Evolutionary conservation across 1,140 invertebrate species (phyloP), one percentile per base, ranked within the genome.

Genomic region (Rhyacophila brunnea): DNA sequence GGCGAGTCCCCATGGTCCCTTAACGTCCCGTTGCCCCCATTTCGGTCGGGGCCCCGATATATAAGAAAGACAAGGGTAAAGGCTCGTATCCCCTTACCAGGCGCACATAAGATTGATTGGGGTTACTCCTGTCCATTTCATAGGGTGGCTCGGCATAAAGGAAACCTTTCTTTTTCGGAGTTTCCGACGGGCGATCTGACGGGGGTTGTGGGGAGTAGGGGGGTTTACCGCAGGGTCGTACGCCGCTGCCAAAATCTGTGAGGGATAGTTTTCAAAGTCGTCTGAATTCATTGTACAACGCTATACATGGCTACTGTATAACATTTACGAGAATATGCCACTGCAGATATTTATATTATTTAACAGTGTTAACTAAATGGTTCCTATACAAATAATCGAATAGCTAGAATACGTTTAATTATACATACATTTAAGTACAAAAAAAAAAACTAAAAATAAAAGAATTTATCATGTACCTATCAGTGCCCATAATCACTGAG

Each of bases 81-180:
- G 65, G 64, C 56, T 42, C 51, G 13, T 23, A 35, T 40, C 50
- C 42, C 50, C 52, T 49, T 53, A 47, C 48, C 58, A 47, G 53
- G 62, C 17, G 49, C 57, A 57, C 62, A 55, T 49, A 65, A 65
- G 62, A 65, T 65, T 60, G 62, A 65, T 65, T 55, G 62, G 58
- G 62, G 58, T 54, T 28, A 47, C 56, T 44, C 61, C 56, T 59
- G 61, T 59, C 61, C 56, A 48, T 42, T 72, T 72, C 70, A 65
- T 51, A 67, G 73, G 73, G 49, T 73, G 67, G 72, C 36, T 15
- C 17, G 53, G 53, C n/a, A 56, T 38, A 56, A 56, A 56, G 53
- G 44, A 67, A 64, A 58, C 66, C 66, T 60, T 48, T 49, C 52
- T 54, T 55, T 58, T 47, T 50, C 56, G n/a, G 38, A 40, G n/a